Evolutionary conservation across 2,797 vertebrate species (phyloP), one percentile per base, ranked within the genome.

Genomic region (Sebastes paucispinis): DNA sequence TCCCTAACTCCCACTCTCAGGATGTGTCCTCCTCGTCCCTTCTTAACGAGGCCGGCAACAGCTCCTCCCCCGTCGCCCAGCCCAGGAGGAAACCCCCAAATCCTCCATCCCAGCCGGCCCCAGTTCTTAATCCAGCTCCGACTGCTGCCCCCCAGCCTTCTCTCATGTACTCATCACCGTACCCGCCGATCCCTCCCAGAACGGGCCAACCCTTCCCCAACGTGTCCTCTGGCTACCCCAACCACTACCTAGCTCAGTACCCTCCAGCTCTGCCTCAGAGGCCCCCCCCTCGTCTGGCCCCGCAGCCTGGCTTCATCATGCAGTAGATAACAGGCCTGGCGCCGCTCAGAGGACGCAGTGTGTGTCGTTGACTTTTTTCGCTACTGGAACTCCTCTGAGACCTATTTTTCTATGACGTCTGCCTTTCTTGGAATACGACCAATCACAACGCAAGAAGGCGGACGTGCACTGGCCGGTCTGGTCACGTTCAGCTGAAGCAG

Each of bases 261-360:
- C 96, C 97, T 0, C 97, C 97, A 0, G 94, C 97, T 12, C 80
- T 98, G 70, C 97, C 98, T 36, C 97, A 98, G 87, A 96, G 97
- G 94, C 93, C 98, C 18, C 83, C 95, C 0, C 94, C 97, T 14
- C 96, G 96, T 29, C 81, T 98, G 84, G 95, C 97, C 0, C 97
- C 96, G 0, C 97, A 98, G 75, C 96, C 98, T 0, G 98, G 98
- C 80, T 99, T 99, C 88, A 99, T 99, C 90, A 95, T 99, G 68
- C 97, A 99, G 94, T 99, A 97, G 96, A 88, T 63, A 11, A 11
- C 76, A n/a, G 29, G 34, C 34, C 60, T 22, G 60, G 14, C 31
- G 69, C 78, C 24, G 59, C 84, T 69, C 68, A 13, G 68, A 77
- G 88, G 69, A 43, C 9, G 8, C 43, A 18, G 73, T 65, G 34